phyloP scores from a whole-genome alignment of 1,140 invertebrate genomes.

The Venustaconcha ellipsiformis region DNA sequence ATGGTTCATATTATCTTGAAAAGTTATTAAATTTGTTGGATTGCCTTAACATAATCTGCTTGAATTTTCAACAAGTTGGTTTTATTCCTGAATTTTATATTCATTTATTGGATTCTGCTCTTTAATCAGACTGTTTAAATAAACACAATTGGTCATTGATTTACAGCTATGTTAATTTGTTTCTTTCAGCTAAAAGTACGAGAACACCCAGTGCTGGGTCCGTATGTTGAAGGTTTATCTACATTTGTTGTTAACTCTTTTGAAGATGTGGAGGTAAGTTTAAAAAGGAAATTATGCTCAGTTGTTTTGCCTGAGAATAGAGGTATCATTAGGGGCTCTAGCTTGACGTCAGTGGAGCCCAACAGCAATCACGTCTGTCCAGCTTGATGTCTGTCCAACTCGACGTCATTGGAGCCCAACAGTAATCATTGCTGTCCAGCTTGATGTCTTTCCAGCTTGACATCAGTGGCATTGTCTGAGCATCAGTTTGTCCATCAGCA shows the following conservation, averaged over 20 bases:
- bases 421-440: too few species aligned
- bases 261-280: constrained; percentile 88
- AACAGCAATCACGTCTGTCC: too few species aligned
- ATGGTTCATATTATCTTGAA: too few species aligned
- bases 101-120: too few species aligned
- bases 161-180: not conserved
- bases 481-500: not conserved
- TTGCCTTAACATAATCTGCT: too few species aligned
- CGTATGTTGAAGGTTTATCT: constrained; percentile 98
- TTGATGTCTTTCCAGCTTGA: not conserved
- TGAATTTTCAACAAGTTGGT: too few species aligned
- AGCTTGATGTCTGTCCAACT: too few species aligned
- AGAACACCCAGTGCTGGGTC: constrained; percentile 96
- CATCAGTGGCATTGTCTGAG: not conserved
- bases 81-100: too few species aligned
- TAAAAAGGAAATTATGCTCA: not conserved
- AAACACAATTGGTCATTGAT: too few species aligned
- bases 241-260: constrained; percentile 97
- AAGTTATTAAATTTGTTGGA: too few species aligned
- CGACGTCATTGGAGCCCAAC: too few species aligned
- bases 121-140: too few species aligned
- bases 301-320: not conserved
- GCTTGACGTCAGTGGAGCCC: not conserved
- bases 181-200: constrained; percentile 82
- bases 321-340: not conserved